Evolutionary conservation across 2,797 vertebrate genomes (phyloP), one percentile per base, ranked within the genome.

Genomic region (Meda fulgida): DNA sequence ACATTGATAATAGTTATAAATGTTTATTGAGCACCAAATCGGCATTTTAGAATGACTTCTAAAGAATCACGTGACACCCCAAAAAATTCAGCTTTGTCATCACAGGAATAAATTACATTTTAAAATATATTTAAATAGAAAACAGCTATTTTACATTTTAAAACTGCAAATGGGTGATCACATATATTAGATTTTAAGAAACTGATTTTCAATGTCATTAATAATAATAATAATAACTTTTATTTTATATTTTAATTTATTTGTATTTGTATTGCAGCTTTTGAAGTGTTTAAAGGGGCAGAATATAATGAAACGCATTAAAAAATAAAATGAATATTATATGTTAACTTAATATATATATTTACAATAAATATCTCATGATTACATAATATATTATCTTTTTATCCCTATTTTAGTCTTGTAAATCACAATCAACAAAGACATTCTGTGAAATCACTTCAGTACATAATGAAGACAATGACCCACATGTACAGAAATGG

Each of bases 341-440:
- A 46, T 72, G 16, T 19, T 16, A 9, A 19, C 31, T n/a, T n/a
- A n/a, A 51, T 21, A 48, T 55, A 55, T 48, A 73, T 18, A 31
- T 48, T 31, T 51, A 73, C 46, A 34, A 65, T 11, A 19, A 36
- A 78, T 38, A 60, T 29, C 9, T 78, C 55, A 63, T 6, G 3
- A 40, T n/a, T 26, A 43, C 40, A 65, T 65, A 43, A 65, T 63
- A 40, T 65, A 21, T 43, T 7, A 58, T 40, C 16, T 43, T 81
- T 19, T 58, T 48, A 23, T 8, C 6, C 9, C 26, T 48, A 9
- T n/a, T 34, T 53, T 36, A 36, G 29, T 75, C 58, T 65, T 77
- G 43, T 40, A 76, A 31, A 66, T 76, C 16, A n/a, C 46, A 77
- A 67, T 55, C 63, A 77, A 29, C 23, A 67, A 23, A 76, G 46